phyloP scores from a whole-genome alignment of 92 coral and sea anemone species.

The Plumapathes pennacea region DNA sequence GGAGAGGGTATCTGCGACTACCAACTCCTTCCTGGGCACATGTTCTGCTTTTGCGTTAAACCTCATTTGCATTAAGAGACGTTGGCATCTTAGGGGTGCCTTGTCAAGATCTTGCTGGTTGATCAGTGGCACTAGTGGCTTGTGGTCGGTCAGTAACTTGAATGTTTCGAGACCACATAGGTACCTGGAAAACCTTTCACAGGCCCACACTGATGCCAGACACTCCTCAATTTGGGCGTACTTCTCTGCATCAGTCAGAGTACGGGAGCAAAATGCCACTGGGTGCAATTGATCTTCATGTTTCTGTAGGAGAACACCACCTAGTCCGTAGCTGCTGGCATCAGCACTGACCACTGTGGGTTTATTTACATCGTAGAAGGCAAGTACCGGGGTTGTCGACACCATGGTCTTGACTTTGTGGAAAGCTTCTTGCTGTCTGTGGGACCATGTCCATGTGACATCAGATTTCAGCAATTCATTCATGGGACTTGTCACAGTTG shows the following conservation, averaged over 20 bases:
- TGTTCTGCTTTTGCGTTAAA: slow-evolving; percentile 23
- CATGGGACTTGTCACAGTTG: neutral
- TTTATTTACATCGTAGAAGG: slow-evolving; percentile 6
- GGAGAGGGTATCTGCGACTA: slow-evolving; percentile 40
- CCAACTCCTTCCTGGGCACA: slow-evolving; percentile 36
- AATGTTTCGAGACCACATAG: slow-evolving; percentile 30
- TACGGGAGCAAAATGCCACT: slow-evolving; percentile 16
- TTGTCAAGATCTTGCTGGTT: slow-evolving; percentile 14
- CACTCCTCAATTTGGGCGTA: slow-evolving; percentile 41
- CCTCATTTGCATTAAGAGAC: slow-evolving; percentile 40
- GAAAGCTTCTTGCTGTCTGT: neutral
- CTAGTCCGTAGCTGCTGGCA: slow-evolving; percentile 41
- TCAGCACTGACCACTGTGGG: slow-evolving; percentile 20
- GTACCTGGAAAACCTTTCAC: slow-evolving; percentile 41
- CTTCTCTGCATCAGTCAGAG: slow-evolving; percentile 18
- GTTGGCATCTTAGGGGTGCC: slow-evolving; percentile 39
- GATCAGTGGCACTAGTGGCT: slow-evolving; percentile 50
- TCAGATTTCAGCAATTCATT: neutral
- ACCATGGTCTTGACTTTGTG: neutral
- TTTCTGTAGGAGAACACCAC: slow-evolving; percentile 33
- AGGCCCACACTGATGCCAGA: slow-evolving; percentile 50
- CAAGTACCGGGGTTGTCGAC: neutral
- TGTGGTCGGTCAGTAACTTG: slow-evolving; percentile 44
- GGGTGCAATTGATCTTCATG: slow-evolving; percentile 11
- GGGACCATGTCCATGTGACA: slow-evolving; percentile 8